These are phyloP conservation scores for Chiloscyllium punctatum DNA, from an alignment of 2,797 vertebrate species.

Conservation along the genomic window DNA sequence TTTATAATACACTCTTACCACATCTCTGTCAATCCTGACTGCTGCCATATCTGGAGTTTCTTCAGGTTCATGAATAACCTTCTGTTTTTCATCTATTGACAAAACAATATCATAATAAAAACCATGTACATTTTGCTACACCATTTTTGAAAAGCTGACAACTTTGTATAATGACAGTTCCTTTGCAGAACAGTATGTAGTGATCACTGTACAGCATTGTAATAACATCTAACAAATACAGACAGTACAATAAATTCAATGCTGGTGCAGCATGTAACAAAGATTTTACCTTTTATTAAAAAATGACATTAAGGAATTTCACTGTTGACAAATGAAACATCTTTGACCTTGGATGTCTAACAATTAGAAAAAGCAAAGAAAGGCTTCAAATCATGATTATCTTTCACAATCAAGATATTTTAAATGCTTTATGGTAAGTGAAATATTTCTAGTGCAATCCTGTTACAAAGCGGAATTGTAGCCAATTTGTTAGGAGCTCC, in stretches of 20 bases:
- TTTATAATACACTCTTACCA: constrained; percentile 63
- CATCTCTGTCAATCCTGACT: constrained; percentile 79
- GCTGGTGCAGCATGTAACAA: too few species aligned
- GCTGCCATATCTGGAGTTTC: constrained; percentile 67
- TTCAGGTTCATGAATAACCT: constrained; percentile 57
- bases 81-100: constrained; percentile 63
- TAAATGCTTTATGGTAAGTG: neutral
- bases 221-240: neutral
- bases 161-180: neutral
- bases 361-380: neutral
- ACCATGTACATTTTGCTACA: neutral
- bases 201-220: neutral
- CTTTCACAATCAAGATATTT: neutral
- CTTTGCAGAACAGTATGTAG: neutral
- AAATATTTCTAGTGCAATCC: neutral
- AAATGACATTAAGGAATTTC: neutral
- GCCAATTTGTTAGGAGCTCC: neutral
- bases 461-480: neutral
- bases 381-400: neutral
- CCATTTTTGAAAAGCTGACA: neutral
- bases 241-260: neutral
- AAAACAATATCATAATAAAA: neutral
- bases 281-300: neutral
- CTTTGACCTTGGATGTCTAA: too few species aligned
- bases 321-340: neutral